Conservation (phyloP, 2,888 invertebrate genomes). For the Pemphredon lugubris region DNA sequence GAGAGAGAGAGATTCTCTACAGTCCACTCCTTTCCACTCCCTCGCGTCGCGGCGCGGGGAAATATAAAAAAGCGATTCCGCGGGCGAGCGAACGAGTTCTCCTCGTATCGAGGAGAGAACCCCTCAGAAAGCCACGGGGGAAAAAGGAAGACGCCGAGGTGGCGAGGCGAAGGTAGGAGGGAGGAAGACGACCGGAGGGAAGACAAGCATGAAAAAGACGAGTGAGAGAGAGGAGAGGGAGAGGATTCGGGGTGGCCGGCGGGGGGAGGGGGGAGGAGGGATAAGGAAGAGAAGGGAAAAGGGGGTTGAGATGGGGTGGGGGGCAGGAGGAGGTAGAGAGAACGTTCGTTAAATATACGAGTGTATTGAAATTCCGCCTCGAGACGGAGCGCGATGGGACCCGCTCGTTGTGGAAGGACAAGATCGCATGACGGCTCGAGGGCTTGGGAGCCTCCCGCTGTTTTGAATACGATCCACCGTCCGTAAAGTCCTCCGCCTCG, state of each 20-base stretch:
- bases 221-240: slow-evolving; percentile 18
- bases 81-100: slow-evolving; percentile 59
- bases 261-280: slow-evolving; percentile 30
- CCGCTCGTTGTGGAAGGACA: slow-evolving; percentile 76
- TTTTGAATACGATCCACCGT: slow-evolving; percentile 76
- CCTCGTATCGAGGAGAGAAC: slow-evolving; percentile 53
- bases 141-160: slow-evolving; percentile 42
- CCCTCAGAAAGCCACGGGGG: slow-evolving; percentile 40
- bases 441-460: slow-evolving; percentile 76
- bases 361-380: slow-evolving; percentile 77
- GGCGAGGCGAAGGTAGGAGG: slow-evolving; percentile 31
- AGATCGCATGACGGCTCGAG: slow-evolving; percentile 75
- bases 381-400: slow-evolving; percentile 73
- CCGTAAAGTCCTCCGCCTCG: slow-evolving; percentile 58
- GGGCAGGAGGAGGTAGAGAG: neutral
- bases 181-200: slow-evolving; percentile 24
- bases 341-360: slow-evolving; percentile 78
- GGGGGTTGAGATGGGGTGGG: neutral
- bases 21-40: slow-evolving; percentile 29
- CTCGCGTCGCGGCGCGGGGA: slow-evolving; percentile 59
- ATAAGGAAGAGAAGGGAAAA: no score
- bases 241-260: slow-evolving; percentile 40
- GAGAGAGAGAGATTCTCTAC: no score
- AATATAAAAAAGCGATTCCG: slow-evolving; percentile 69
- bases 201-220: slow-evolving; percentile 25